Evolutionary conservation across 2,113 vertebrate species (phyloP).

Genomic region (Litocranius walleri): DNA sequence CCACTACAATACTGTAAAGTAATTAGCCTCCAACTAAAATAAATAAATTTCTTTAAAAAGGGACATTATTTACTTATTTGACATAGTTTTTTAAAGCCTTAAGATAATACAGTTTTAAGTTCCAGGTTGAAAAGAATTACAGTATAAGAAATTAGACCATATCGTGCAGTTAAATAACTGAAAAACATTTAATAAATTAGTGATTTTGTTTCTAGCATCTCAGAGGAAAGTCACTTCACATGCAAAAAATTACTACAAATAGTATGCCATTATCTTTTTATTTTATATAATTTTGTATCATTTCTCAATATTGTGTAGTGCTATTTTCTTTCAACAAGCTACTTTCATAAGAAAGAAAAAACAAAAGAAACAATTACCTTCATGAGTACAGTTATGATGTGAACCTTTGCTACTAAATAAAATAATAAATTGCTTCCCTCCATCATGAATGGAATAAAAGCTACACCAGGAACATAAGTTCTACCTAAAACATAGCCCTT

Average conservation of each 20-base stretch:
- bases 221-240: not conserved
- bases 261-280: not conserved
- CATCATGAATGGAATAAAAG: conserved; percentile 11
- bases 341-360: conserved; percentile 8
- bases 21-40: not conserved
- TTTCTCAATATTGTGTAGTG: not conserved
- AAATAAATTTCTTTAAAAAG: not conserved
- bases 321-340: conserved; percentile 31
- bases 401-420: conserved; percentile 37
- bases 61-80: not conserved
- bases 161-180: not conserved
- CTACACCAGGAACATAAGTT: not conserved
- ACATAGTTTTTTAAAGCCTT: not conserved
- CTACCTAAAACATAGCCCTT: not conserved
- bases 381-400: conserved; percentile 1
- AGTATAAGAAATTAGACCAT: not conserved
- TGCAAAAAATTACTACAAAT: not conserved
- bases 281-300: not conserved
- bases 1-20: not conserved
- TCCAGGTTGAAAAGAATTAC: not conserved
- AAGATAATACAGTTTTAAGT: not conserved
- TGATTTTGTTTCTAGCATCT: not conserved
- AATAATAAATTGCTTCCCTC: conserved; percentile 37
- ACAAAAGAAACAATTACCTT: not conserved
- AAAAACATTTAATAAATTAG: not conserved